A percentile compares a stretch with the other conserved stretches of the same genome.
These are phyloP conservation scores for Alligator sinensis DNA, from an alignment of 2,113 vertebrate species.

Conservation along the genomic window DNA sequence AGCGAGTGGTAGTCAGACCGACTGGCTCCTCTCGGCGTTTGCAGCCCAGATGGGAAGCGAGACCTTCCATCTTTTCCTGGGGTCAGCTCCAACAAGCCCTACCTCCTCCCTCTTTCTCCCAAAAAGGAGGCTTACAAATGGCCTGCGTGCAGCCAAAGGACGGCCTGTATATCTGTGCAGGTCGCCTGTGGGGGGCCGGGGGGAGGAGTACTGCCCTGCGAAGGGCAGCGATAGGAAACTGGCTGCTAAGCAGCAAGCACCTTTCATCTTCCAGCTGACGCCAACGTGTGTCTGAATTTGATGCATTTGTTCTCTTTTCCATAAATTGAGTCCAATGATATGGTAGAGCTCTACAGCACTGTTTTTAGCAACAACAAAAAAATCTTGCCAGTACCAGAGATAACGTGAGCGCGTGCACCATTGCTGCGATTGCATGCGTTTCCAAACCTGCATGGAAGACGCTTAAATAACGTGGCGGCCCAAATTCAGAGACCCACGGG, in stretches of 20 bases:
- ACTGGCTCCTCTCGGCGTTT: slow-evolving; percentile 85
- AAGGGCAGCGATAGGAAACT: background rate
- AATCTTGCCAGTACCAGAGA: too few relatives aligned
- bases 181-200: background rate
- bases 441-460: too few relatives aligned
- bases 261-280: slow-evolving; percentile 36
- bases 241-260: background rate
- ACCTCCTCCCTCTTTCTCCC: slow-evolving; percentile 48
- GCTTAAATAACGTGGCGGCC: too few relatives aligned
- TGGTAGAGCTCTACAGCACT: background rate
- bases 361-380: too few relatives aligned
- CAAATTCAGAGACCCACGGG: too few relatives aligned
- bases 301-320: background rate
- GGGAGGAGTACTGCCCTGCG: background rate
- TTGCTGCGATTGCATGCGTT: too few relatives aligned
- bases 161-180: background rate
- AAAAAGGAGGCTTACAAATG: background rate
- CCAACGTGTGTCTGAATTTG: slow-evolving; percentile 1
- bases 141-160: rapidly evolving
- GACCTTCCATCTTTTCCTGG: slow-evolving; percentile 81
- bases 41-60: slow-evolving; percentile 86
- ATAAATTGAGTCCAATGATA: background rate
- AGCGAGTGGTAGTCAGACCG: slow-evolving; percentile 86
- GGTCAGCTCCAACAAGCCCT: slow-evolving; percentile 80
- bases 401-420: too few relatives aligned